Evolutionary conservation across 1,140 invertebrate genomes (phyloP), one percentile per base, ranked within the genome.

Genomic region (Asbolus verrucosus): DNA sequence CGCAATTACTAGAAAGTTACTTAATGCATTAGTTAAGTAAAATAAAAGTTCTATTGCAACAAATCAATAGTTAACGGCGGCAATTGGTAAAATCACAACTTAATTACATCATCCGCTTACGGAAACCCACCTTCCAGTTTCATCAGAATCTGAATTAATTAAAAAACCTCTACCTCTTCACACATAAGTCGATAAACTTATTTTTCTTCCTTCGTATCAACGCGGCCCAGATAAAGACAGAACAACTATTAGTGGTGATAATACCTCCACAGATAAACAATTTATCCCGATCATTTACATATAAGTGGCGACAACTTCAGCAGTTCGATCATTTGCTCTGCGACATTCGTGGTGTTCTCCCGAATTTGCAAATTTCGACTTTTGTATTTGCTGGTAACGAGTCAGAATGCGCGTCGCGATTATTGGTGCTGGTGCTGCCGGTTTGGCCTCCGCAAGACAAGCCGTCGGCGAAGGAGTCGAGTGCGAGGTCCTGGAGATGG

Each of bases 401-500:
- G 9, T 30, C 16, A 75, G 72, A 73, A 86, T 87, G 82, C 81
- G 82, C 39, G 82, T 89, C 5, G 87, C 86, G 4, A 82, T 91
- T 6, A 86, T 91, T 70, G 90, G 90, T 6, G 89, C 87, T 30
- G 90, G 90, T 24, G 84, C 87, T 16, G 87, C 89, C 2, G 90
- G 90, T n/a, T 80, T 92, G 9, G 84, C 84, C 16, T 87, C 88
- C 6, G 81, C 88, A 6, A 81, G 82, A 70, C 85, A 87, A 62
- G 74, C 78, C 2, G 70, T 76, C 18, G 73, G 72, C 2, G 67
- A 76, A 11, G 75, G 77, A 4, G 84, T 87, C 69, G 63, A 80
- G 5, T 86, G 85, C 66, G 81, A 81, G 1, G 83, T 90, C 9
- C 89, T 90, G 76, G 91, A 94, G 76, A 90, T 94, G 79, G 87